These are phyloP conservation scores for Drosophila repleta DNA, from an alignment of 1,140 invertebrate species.

Conservation along the genomic window DNA sequence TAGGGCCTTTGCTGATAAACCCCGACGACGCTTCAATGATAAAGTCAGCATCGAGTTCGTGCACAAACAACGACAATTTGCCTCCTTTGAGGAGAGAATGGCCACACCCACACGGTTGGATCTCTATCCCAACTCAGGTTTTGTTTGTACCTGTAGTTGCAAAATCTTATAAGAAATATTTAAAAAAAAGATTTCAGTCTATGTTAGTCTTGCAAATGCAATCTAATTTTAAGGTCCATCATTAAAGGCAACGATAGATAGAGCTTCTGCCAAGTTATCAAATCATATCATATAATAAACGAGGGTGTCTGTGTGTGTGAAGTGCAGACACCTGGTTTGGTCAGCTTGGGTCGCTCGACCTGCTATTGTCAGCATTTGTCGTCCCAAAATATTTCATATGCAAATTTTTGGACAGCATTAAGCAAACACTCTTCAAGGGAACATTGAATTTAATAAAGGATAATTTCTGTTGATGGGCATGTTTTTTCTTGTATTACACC, in stretches of 20 bases:
- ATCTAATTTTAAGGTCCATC: not conserved
- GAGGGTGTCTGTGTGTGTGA: slow-evolving; percentile 18
- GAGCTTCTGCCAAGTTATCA: slow-evolving; percentile 4
- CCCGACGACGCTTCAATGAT: slow-evolving; percentile 57
- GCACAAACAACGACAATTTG: slow-evolving; percentile 45
- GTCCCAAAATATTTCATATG: slow-evolving; percentile 41
- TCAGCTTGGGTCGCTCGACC: slow-evolving; percentile 29
- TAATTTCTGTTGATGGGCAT: slow-evolving; percentile 27
- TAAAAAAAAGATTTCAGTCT: not conserved
- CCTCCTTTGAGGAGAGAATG: slow-evolving; percentile 54
- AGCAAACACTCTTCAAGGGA: slow-evolving; percentile 19
- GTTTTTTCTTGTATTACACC: not conserved
- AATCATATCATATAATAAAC: not conserved
- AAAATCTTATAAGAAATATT: slow-evolving; percentile 3
- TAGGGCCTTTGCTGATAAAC: slow-evolving; percentile 38
- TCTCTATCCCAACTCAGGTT: slow-evolving; percentile 38
- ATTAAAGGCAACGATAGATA: slow-evolving; percentile 14
- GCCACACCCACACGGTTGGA: slow-evolving; percentile 33
- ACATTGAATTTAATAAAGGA: slow-evolving; percentile 48
- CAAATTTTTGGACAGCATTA: slow-evolving; percentile 38
- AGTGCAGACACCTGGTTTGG: slow-evolving; percentile 50
- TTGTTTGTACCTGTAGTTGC: slow-evolving; percentile 57
- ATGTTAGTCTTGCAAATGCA: not conserved
- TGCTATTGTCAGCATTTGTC: slow-evolving; percentile 43
- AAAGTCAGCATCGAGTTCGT: slow-evolving; percentile 56